Evolutionary conservation across 2,113 vertebrate genomes (phyloP), one percentile per base, ranked within the genome.

Genomic region (Daboia siamensis): DNA sequence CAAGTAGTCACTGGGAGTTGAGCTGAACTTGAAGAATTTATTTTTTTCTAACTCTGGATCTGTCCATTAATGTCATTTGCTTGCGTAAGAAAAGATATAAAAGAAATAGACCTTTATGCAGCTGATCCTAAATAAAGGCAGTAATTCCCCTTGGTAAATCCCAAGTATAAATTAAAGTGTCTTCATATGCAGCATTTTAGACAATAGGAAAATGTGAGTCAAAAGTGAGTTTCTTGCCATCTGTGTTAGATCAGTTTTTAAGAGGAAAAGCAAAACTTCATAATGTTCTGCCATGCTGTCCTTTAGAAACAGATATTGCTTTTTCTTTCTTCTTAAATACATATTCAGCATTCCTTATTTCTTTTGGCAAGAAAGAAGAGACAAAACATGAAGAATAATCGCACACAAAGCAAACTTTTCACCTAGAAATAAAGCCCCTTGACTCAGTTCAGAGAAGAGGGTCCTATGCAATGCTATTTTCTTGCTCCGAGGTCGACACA

Each of bases 321-420:
- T 97, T 97, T 98, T 98, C 97, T 98, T 98, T 97, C 97, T 97
- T 96, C 97, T 97, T 94, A 98, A 95, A 96, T 95, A 98, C 97
- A 98, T 98, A 97, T 96, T 98, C 96, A 91, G 96, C 95, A 96
- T 92, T 94, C 96, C 96, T 44, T 96, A 94, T 96, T 91, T 91
- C 90, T 96, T 95, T 94, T 96, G 91, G 95, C 11, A 89, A 95
- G 92, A 54, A 92, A 64, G 89, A 87, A 92, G 39, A 84, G 94
- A 96, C 95, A 93, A 93, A 96, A 95, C 94, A 94, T 29, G 94
- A 92, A 93, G 94, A 88, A 93, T 94, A 94, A 96, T 91, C 80
- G 23, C 4, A 54, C 59, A 97, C 46, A 94, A 44, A 93, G 84
- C 92, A 96, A 97, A 97, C 96, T 97, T 97, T 93, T 96, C 94